phyloP scores from a whole-genome alignment of 2,888 invertebrate species.

The Gymnosoma rotundatum region DNA sequence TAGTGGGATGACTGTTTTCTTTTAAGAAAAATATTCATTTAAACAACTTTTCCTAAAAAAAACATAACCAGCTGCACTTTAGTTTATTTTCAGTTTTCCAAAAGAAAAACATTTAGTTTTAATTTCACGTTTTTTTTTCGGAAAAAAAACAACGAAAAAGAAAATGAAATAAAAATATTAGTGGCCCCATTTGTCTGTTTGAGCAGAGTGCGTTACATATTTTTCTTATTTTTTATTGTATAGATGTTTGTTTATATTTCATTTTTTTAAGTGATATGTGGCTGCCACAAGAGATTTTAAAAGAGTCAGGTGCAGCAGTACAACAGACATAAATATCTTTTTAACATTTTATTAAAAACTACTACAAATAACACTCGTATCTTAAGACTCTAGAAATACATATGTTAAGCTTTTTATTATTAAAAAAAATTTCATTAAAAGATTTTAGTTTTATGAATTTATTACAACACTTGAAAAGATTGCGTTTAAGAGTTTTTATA shows the following conservation, averaged over 20 bases:
- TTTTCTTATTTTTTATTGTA: constrained; percentile 9
- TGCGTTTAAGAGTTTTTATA: background rate
- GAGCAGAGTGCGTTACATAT: background rate
- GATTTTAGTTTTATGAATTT: constrained; percentile 17
- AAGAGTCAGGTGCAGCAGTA: constrained; percentile 53
- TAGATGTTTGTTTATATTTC: constrained; percentile 15
- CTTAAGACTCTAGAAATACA: constrained; percentile 28
- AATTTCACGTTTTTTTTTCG: background rate
- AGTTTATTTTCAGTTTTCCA: constrained; percentile 34
- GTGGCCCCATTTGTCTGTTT: constrained; percentile 54
- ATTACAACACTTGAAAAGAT: background rate
- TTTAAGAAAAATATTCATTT: constrained; percentile 47
- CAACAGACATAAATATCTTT: constrained; percentile 42
- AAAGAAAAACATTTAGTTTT: constrained; percentile 37
- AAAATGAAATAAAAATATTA: constrained; percentile 43
- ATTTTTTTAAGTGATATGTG: constrained; percentile 34
- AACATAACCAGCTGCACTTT: constrained; percentile 40
- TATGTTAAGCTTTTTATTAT: constrained; percentile 36
- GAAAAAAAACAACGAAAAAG: constrained; percentile 21
- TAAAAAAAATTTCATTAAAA: background rate
- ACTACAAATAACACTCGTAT: constrained; percentile 5
- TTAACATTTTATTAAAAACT: constrained; percentile 6
- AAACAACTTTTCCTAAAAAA: constrained; percentile 41
- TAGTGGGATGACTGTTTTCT: constrained; percentile 12
- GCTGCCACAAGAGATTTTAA: constrained; percentile 39